Evolutionary conservation across 2,888 invertebrate species (phyloP).

Genomic region (Polietes domitor): DNA sequence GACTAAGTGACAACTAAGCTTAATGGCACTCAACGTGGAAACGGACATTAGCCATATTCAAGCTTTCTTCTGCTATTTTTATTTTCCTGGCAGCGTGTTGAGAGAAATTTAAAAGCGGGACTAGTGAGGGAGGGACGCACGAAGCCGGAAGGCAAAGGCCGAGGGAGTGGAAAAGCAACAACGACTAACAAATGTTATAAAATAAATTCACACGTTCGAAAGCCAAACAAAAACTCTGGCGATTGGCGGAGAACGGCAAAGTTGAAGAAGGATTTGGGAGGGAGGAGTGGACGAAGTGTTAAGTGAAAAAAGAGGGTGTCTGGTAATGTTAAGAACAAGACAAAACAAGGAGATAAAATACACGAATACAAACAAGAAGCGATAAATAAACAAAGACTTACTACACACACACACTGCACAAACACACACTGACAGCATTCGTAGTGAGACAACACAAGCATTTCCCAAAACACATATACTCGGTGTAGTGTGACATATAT

Average conservation of each 20-base stretch:
- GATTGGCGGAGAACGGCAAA: not conserved
- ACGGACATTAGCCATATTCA: slow-evolving; percentile 80
- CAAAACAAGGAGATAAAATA: slow-evolving; percentile 60
- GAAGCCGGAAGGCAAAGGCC: not conserved
- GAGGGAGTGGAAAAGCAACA: slow-evolving; percentile 59
- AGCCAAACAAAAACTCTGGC: not conserved
- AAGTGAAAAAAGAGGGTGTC: slow-evolving; percentile 32
- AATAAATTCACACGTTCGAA: slow-evolving; percentile 37
- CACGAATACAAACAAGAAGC: slow-evolving; percentile 55
- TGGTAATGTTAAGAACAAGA: slow-evolving; percentile 32
- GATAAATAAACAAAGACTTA: slow-evolving; percentile 55
- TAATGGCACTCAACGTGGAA: slow-evolving; percentile 79
- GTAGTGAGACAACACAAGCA: too few species aligned
- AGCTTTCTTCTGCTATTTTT: slow-evolving; percentile 68
- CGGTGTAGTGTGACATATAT: too few species aligned
- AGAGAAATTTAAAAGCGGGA: not conserved
- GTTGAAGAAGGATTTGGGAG: not conserved
- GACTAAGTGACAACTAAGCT: slow-evolving; percentile 79
- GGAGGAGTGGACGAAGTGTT: not conserved
- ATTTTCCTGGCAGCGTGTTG: not conserved
- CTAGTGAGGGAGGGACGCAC: not conserved
- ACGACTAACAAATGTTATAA: slow-evolving; percentile 34
- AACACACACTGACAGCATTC: too few species aligned
- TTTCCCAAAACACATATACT: too few species aligned
- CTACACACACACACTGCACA: too few species aligned